phyloP scores from a whole-genome alignment of 2,888 invertebrate genomes.

The Tribolium freemani region DNA sequence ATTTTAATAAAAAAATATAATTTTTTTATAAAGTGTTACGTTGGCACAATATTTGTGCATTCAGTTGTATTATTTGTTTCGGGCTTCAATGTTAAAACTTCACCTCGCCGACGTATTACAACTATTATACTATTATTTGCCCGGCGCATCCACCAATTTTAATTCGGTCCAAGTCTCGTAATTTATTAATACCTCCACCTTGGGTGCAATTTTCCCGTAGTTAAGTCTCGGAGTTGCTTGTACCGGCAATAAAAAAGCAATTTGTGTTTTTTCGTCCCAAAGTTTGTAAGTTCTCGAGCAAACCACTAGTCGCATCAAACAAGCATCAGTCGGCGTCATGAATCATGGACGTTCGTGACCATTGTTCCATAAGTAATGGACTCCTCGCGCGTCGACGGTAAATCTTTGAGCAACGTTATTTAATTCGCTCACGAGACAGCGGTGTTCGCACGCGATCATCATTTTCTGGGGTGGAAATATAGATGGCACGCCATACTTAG shows the following conservation, averaged over 20 bases:
- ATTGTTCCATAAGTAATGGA: constrained; percentile 63
- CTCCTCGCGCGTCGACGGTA: constrained; percentile 61
- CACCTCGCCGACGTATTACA: too few relatives aligned
- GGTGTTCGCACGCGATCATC: constrained; percentile 58
- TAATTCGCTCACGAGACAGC: constrained; percentile 62
- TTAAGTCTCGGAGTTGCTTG: constrained; percentile 16
- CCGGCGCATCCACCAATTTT: not conserved
- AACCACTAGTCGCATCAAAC: constrained; percentile 49
- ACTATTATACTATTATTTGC: not conserved
- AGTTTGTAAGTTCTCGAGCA: constrained; percentile 39
- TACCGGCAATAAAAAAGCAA: constrained; percentile 39
- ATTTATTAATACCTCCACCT: not conserved
- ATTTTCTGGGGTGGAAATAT: constrained; percentile 56
- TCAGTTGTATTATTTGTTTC: too few relatives aligned
- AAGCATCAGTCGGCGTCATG: constrained; percentile 54
- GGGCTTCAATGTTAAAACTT: too few relatives aligned
- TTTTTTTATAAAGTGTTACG: too few relatives aligned
- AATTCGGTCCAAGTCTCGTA: not conserved
- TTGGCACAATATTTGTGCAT: too few relatives aligned
- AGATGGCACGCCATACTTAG: constrained; percentile 51
- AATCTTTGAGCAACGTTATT: constrained; percentile 62
- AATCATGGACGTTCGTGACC: constrained; percentile 63
- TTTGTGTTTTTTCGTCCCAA: constrained; percentile 3
- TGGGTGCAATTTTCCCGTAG: constrained; percentile 34
- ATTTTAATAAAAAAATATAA: too few relatives aligned